Conservation (phyloP, 2,888 invertebrate species). For the Drosophila infuscata region DNA sequence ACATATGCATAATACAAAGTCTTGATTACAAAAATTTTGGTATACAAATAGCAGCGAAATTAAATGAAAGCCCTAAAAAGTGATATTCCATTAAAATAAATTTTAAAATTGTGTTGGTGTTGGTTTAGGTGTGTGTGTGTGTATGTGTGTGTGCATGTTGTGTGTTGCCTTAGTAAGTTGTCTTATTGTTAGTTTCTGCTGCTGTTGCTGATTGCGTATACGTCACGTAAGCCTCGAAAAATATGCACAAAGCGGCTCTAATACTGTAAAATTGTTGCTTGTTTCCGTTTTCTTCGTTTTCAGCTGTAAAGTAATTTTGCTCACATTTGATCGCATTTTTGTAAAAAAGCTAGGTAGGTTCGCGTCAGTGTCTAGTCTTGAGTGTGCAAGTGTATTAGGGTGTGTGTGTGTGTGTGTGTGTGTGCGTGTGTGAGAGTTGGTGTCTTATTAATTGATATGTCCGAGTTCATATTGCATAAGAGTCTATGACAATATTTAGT, state of each 20-base stretch:
- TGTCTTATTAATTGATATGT: constrained; percentile 78
- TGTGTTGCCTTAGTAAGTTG: constrained; percentile 27
- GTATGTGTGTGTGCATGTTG: constrained; percentile 14
- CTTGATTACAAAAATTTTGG: constrained; percentile 26
- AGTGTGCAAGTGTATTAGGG: constrained; percentile 25
- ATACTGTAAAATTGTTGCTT: constrained; percentile 79
- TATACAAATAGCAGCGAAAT: constrained; percentile 48
- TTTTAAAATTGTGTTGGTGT: background rate
- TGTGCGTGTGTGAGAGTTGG: constrained; percentile 38
- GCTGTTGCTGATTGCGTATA: constrained; percentile 79
- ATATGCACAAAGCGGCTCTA: constrained; percentile 77
- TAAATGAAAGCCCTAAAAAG: constrained; percentile 50
- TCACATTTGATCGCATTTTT: constrained; percentile 68
- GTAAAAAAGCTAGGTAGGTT: constrained; percentile 81
- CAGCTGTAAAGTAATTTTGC: constrained; percentile 71
- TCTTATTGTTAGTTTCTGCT: constrained; percentile 60
- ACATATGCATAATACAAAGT: constrained; percentile 20
- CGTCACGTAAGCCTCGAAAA: constrained; percentile 77
- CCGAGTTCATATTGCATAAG: constrained; percentile 72
- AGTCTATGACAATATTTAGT: constrained; percentile 71
- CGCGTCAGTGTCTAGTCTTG: constrained; percentile 67
- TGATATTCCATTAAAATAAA: constrained; percentile 25
- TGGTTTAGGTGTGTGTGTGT: constrained; percentile 2
- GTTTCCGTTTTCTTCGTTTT: constrained; percentile 30
- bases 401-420: constrained; percentile 25